Evolutionary conservation across 2,888 invertebrate species (phyloP).

Genomic region (Ectobius pallidus): DNA sequence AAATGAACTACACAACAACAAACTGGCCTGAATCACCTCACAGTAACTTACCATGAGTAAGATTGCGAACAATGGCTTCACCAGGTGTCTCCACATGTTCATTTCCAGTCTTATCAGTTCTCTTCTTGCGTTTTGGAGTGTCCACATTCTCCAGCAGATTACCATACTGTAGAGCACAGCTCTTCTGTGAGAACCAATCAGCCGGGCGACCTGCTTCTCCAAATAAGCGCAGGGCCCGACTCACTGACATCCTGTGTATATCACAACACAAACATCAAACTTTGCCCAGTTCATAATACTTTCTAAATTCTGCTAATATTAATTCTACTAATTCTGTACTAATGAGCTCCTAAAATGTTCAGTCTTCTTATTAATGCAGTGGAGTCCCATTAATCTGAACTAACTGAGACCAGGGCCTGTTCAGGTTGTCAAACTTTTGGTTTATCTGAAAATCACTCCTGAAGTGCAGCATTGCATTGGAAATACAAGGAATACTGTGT

Average conservation of each 20-base stretch:
- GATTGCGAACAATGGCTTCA: conserved; percentile 75
- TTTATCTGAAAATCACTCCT: no score
- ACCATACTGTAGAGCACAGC: conserved; percentile 89
- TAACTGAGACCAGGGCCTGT: no score
- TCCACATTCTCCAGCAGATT: conserved; percentile 80
- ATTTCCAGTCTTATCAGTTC: conserved; percentile 62
- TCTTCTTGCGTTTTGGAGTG: conserved; percentile 84
- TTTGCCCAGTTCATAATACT: neutral
- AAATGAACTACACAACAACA: no score
- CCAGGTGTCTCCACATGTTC: conserved; percentile 70
- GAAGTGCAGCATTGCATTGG: no score
- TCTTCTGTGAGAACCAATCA: conserved; percentile 91
- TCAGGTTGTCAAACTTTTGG: no score
- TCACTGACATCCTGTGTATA: conserved; percentile 76
- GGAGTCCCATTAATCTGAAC: no score
- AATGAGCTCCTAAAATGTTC: no score
- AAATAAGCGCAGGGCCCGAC: conserved; percentile 76
- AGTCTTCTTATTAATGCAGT: no score
- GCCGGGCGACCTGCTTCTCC: conserved; percentile 75
- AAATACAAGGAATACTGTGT: no score
- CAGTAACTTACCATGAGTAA: conserved; percentile 62
- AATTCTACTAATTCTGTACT: no score
- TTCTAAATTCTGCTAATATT: no score
- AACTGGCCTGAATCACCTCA: no score
- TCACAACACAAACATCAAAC: neutral